phyloP scores from a whole-genome alignment of 2,113 vertebrate genomes.

The Aramus guarauna region DNA sequence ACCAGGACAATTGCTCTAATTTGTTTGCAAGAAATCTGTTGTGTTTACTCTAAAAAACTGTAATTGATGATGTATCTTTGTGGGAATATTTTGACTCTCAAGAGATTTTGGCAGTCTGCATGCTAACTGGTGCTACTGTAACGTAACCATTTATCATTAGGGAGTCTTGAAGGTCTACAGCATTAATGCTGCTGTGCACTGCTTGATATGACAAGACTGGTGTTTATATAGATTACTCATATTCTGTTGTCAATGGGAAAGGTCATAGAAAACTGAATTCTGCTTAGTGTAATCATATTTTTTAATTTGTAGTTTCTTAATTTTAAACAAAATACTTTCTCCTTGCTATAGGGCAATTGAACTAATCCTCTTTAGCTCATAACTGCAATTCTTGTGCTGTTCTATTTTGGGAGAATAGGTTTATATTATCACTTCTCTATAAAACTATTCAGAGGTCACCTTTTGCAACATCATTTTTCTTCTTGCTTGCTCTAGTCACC shows the following conservation, averaged over 20 bases:
- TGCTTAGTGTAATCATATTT: slow-evolving; percentile 16
- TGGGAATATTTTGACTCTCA: slow-evolving; percentile 25
- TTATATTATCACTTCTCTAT: background rate
- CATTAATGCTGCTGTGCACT: background rate
- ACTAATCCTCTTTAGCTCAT: background rate
- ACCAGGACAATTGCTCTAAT: background rate
- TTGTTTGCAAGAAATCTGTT: slow-evolving; percentile 61
- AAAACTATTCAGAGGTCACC: slow-evolving; percentile 7
- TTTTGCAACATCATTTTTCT: background rate
- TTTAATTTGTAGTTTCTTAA: slow-evolving; percentile 33
- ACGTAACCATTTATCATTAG: slow-evolving; percentile 7
- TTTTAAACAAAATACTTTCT: slow-evolving; percentile 25
- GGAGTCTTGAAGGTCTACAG: slow-evolving; percentile 28
- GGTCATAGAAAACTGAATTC: slow-evolving; percentile 26
- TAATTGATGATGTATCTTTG: slow-evolving; percentile 35
- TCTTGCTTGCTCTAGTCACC: background rate
- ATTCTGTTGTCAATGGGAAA: slow-evolving; percentile 12
- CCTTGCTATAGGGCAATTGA: background rate
- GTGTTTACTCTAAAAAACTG: slow-evolving; percentile 34
- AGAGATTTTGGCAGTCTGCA: slow-evolving; percentile 25
- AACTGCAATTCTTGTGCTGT: background rate
- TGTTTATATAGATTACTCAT: slow-evolving; percentile 42
- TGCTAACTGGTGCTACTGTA: slow-evolving; percentile 6
- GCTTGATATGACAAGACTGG: slow-evolving; percentile 10
- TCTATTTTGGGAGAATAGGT: slow-evolving; percentile 27